A percentile compares a stretch with the other conserved stretches of the same genome.
These are phyloP conservation scores for Protophormia terraenovae DNA, from an alignment of 2,888 invertebrate species.

Conservation along the genomic window DNA sequence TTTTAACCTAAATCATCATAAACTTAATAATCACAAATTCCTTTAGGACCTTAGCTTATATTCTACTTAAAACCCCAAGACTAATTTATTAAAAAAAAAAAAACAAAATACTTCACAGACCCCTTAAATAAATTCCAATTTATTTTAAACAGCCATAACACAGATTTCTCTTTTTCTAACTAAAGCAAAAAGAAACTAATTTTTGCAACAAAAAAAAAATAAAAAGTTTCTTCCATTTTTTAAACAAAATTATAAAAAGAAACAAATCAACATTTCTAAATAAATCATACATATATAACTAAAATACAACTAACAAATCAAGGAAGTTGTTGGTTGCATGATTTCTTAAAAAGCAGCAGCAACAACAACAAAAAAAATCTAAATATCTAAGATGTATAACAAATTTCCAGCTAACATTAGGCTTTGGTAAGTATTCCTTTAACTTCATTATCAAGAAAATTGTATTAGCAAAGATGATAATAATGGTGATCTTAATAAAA, in stretches of 20 bases:
- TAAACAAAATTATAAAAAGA: not conserved
- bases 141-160: slow-evolving; percentile 15
- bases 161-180: not conserved
- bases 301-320: slow-evolving; percentile 32
- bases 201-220: not conserved
- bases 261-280: slow-evolving; percentile 3
- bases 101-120: no score
- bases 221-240: not conserved
- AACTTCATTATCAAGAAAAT: slow-evolving; percentile 3
- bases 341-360: slow-evolving; percentile 22
- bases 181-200: not conserved
- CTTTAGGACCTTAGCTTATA: no score
- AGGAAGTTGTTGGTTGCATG: slow-evolving; percentile 60
- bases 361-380: slow-evolving; percentile 3
- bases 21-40: no score
- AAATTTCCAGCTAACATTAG: slow-evolving; percentile 4
- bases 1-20: no score
- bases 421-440: not conserved
- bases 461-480: not conserved
- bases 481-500: slow-evolving; percentile 40
- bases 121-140: slow-evolving; percentile 29
- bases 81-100: no score
- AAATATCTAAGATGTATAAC: slow-evolving; percentile 11
- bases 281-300: not conserved
- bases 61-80: no score